A percentile compares a stretch with the other conserved stretches of the same genome.
Evolutionary conservation across 2,888 invertebrate genomes (phyloP).

Genomic region (Hirudinaria manillensis): DNA sequence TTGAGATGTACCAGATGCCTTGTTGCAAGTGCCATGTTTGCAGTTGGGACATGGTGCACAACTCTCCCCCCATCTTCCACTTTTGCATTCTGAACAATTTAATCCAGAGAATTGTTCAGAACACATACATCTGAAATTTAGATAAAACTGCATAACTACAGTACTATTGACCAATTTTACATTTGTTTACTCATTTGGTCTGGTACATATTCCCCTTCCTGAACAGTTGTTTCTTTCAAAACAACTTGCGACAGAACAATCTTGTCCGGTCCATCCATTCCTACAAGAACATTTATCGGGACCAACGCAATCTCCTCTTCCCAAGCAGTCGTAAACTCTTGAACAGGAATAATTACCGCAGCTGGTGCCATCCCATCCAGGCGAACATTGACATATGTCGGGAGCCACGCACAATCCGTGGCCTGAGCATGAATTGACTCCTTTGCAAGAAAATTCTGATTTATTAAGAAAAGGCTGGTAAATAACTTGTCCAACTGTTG

Average conservation of each 20-base stretch:
- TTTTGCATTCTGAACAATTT: slow-evolving; percentile 25
- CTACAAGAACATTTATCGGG: slow-evolving; percentile 39
- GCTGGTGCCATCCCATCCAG: slow-evolving; percentile 30
- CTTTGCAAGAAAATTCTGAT: slow-evolving; percentile 25
- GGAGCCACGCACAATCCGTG: slow-evolving; percentile 30
- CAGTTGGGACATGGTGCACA: slow-evolving; percentile 39
- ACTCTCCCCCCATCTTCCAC: slow-evolving; percentile 23
- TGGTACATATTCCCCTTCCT: slow-evolving; percentile 27
- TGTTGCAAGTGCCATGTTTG: slow-evolving; percentile 37
- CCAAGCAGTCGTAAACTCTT: slow-evolving; percentile 37
- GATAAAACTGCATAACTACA: not conserved
- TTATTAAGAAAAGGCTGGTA: slow-evolving; percentile 28
- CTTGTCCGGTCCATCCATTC: slow-evolving; percentile 34
- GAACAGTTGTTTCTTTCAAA: slow-evolving; percentile 29
- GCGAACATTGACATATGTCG: slow-evolving; percentile 29
- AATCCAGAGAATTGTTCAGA: slow-evolving; percentile 21
- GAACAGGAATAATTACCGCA: slow-evolving; percentile 30
- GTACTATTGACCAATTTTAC: not conserved
- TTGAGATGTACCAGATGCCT: not conserved
- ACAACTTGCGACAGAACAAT: slow-evolving; percentile 38
- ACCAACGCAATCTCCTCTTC: slow-evolving; percentile 39
- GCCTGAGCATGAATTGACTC: slow-evolving; percentile 30
- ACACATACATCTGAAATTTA: slow-evolving; percentile 30
- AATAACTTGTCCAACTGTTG: slow-evolving; percentile 23
- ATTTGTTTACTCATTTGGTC: slow-evolving; percentile 23